These are phyloP conservation scores for Lordiphosa mommai DNA, from an alignment of 1,140 invertebrate genomes.

Conservation along the genomic window DNA sequence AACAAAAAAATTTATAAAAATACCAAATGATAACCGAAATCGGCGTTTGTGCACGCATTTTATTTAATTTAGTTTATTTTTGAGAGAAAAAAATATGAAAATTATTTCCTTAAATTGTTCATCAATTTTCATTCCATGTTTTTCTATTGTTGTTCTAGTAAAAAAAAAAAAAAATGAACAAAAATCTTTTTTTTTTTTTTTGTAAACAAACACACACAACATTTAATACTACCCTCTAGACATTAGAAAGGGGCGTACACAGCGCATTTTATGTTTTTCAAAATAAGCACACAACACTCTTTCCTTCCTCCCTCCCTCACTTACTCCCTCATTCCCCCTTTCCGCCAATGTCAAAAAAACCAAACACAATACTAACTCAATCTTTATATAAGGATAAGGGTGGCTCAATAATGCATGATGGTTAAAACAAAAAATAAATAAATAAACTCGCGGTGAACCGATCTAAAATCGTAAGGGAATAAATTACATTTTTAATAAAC, in stretches of 20 bases:
- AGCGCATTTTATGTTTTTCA: conserved; percentile 56
- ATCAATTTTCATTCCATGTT: conserved; percentile 2
- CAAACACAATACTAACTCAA: too few relatives aligned
- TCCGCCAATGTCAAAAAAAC: too few relatives aligned
- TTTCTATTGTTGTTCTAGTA: neutral
- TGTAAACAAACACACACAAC: conserved; percentile 3
- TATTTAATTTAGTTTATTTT: conserved; percentile 39
- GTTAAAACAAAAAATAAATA: too few relatives aligned
- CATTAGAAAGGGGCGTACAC: conserved; percentile 1
- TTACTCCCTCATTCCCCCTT: neutral
- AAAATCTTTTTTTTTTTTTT: conserved; percentile 8
- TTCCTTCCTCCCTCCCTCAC: neutral
- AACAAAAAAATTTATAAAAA: conserved; percentile 14
- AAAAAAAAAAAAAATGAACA: conserved; percentile 15
- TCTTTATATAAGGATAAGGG: too few relatives aligned
- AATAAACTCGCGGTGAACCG: too few relatives aligned
- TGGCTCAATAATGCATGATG: too few relatives aligned
- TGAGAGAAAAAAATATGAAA: conserved; percentile 21
- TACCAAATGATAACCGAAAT: conserved; percentile 30
- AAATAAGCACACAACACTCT: conserved; percentile 23
- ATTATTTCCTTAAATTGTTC: conserved; percentile 26
- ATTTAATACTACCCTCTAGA: neutral
- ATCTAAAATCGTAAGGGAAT: too few relatives aligned
- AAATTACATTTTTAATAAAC: too few relatives aligned
- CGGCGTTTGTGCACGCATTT: conserved; percentile 77